Base-by-base conservation (phyloP, 2,113 vertebrate genomes). In the Tychaedon coryphoeus region DNA sequence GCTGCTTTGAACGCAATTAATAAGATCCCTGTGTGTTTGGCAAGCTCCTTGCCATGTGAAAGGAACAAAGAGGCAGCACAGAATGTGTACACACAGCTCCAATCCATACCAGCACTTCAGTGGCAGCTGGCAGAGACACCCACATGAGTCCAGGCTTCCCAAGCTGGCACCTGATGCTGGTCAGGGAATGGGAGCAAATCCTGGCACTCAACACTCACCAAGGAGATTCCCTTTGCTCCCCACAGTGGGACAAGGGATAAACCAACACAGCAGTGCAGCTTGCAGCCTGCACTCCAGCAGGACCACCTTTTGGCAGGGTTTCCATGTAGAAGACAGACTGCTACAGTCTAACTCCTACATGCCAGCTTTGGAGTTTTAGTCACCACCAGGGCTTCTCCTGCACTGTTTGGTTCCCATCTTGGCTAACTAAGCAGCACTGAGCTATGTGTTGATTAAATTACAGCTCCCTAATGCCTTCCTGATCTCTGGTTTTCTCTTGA, bases 21-120 rank as follows among this genome's bases (percentile, higher is more conserved):
- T 88, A 91, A 88, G 79, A 93, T 61, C 33, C 43, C 88, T 96
- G 81, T 95, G 75, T 72, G 92, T 54, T 95, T 97, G 96, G 92
- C 94, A 95, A 90, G 91, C 91, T 94, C 69, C 78, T 91, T 84
- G 77, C 90, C 93, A 90, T 85, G 92, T 89, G 94, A 90, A 92
- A 87, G 88, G 88, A 95, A 96, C 93, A 95, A 92, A 95, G 95
- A 85, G 80, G 95, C 90, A 87, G 91, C 89, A 94, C 92, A 96
- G 86, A 96, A 94, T 48, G 86, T 92, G 93, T 96, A 92, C 75
- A 92, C 95, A 78, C 75, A 93, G 92, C 93, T 92, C 93, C 85
- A 96, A 96, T 91, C 94, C 92, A 94, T 82, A 96, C 34, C 82
- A 96, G 88, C 80, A 57, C 42, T 93, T 64, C 85, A 85, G 91